Evolutionary conservation across 2,113 vertebrate species (phyloP).

Genomic region (Bombycilla garrulus): DNA sequence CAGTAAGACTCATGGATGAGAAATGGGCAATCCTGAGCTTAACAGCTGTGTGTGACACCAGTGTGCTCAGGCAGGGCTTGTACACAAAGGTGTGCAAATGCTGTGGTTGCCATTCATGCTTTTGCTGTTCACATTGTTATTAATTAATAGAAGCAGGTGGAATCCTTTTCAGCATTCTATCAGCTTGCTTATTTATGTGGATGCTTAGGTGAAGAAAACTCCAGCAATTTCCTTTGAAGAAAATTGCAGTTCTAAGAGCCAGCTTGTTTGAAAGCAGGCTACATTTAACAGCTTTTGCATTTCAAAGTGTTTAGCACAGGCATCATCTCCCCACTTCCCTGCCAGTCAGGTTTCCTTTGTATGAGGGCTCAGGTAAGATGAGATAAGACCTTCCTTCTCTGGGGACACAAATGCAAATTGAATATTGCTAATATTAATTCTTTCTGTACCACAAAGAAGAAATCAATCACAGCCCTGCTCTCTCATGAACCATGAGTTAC

Average conservation of each 20-base stretch:
- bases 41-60: background rate
- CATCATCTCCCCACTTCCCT: background rate
- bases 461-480: background rate
- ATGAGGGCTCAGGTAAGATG: background rate
- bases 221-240: background rate
- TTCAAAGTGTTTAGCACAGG: background rate
- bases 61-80: background rate
- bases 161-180: background rate
- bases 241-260: background rate
- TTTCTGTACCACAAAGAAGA: background rate
- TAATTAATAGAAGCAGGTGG: background rate
- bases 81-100: background rate
- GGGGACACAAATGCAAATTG: background rate
- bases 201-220: background rate
- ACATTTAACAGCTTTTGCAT: background rate
- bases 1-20: background rate
- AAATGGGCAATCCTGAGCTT: background rate
- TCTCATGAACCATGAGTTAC: background rate
- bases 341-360: background rate
- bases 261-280: background rate
- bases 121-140: background rate
- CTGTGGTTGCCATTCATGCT: background rate
- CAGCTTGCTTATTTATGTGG: background rate
- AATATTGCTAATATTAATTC: background rate
- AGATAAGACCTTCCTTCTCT: background rate